phyloP scores from a whole-genome alignment of 2,888 invertebrate species.

The Ormyrus labotus region DNA sequence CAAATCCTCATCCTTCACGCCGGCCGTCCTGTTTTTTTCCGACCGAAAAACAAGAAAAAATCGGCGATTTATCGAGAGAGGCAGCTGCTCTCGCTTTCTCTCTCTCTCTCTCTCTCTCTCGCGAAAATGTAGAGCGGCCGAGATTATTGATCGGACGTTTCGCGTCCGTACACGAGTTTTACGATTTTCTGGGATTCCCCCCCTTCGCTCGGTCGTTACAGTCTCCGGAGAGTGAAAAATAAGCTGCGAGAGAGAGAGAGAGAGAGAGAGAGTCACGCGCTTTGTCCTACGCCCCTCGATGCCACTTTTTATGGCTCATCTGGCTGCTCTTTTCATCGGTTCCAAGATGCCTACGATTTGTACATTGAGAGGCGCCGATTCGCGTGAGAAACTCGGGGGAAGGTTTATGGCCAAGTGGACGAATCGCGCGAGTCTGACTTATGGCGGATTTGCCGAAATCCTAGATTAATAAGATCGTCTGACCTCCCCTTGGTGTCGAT shows the following conservation, averaged over 20 bases:
- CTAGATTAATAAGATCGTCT: no score
- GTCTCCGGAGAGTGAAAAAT: conserved; percentile 22
- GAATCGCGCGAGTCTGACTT: no score
- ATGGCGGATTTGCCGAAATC: no score
- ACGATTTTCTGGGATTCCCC: conserved; percentile 40
- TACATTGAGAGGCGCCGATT: neutral
- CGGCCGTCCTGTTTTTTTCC: neutral
- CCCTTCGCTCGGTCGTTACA: conserved; percentile 18
- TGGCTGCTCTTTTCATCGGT: conserved; percentile 23
- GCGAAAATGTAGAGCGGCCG: conserved; percentile 10
- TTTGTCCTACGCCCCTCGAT: neutral
- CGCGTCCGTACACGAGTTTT: conserved; percentile 17
- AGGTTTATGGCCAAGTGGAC: no score
- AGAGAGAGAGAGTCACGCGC: neutral
- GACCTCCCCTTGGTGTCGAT: no score
- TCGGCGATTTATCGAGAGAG: conserved; percentile 38
- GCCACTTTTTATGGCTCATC: conserved; percentile 38
- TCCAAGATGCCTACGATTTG: no score
- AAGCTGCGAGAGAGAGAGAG: conserved; percentile 15
- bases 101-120: neutral
- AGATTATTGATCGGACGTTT: conserved; percentile 39
- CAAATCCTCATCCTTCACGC: conserved; percentile 26
- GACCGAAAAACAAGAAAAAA: neutral
- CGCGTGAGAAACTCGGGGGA: no score
- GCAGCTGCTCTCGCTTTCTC: neutral